Conservation (phyloP, 2,113 vertebrate genomes). For the Malurus alboscapulatus region DNA sequence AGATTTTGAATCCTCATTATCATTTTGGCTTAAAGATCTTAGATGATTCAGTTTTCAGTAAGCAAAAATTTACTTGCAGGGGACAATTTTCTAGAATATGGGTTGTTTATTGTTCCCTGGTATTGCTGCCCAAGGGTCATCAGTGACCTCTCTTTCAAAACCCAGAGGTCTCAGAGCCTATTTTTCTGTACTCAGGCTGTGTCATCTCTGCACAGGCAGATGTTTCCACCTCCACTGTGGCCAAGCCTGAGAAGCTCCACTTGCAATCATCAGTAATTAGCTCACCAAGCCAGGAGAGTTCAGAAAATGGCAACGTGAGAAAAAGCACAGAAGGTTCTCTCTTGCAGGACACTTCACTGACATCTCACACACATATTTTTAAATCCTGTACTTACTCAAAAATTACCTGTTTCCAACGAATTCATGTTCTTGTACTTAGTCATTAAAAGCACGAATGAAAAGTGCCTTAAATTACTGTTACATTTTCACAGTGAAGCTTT, state of each 20-base stretch:
- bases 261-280: neutral
- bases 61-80: neutral
- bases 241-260: neutral
- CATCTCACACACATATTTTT: neutral
- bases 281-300: neutral
- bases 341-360: neutral
- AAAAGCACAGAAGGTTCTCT: neutral
- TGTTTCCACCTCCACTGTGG: accelerated
- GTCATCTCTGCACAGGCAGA: neutral
- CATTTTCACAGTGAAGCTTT: neutral
- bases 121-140: neutral
- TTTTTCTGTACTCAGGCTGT: neutral
- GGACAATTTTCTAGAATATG: neutral
- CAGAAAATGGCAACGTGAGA: neutral
- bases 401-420: neutral
- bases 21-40: neutral
- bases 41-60: neutral
- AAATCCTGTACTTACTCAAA: neutral
- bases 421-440: neutral
- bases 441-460: neutral
- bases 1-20: neutral
- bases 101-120: accelerated
- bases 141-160: neutral
- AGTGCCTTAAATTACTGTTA: neutral
- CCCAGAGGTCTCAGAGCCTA: neutral